Evolutionary conservation across 2,888 invertebrate species (phyloP).

Genomic region (Adelphocoris suturalis): DNA sequence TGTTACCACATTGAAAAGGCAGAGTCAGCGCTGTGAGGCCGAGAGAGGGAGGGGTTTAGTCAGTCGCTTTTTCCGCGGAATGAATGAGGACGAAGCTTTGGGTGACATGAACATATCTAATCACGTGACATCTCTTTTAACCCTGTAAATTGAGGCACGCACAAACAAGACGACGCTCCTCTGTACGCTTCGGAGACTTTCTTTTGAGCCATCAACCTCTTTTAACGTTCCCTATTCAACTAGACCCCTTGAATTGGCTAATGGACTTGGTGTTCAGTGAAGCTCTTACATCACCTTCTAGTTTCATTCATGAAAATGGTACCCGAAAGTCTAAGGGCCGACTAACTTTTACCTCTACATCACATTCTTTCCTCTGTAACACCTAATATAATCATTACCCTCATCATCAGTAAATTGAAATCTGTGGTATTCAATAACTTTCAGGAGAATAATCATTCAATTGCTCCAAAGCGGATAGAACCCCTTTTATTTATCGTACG

Average conservation of each 20-base stretch:
- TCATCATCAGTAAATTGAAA: too few relatives aligned
- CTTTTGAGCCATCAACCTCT: constrained; percentile 18
- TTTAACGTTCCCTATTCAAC: neutral
- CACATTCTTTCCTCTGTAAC: too few relatives aligned
- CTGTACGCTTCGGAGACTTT: constrained; percentile 6
- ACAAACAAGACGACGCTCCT: constrained; percentile 15
- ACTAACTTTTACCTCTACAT: too few relatives aligned
- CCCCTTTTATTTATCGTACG: too few relatives aligned
- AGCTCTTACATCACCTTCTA: neutral
- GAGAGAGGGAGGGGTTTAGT: constrained; percentile 32
- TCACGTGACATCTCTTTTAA: constrained; percentile 51
- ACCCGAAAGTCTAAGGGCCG: too few relatives aligned
- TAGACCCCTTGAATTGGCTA: constrained; percentile 7
- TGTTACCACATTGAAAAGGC: constrained; percentile 55
- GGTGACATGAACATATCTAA: constrained; percentile 61
- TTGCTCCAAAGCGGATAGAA: too few relatives aligned
- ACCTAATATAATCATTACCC: too few relatives aligned
- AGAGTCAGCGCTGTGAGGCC: constrained; percentile 9
- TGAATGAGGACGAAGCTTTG: constrained; percentile 47
- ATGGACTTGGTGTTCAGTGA: neutral
- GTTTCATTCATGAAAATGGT: neutral
- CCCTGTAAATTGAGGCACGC: constrained; percentile 24
- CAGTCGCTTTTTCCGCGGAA: constrained; percentile 28
- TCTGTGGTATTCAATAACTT: too few relatives aligned
- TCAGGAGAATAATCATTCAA: too few relatives aligned